Conservation (phyloP, 1,140 invertebrate species). For the Dolichoris vasculosae region DNA sequence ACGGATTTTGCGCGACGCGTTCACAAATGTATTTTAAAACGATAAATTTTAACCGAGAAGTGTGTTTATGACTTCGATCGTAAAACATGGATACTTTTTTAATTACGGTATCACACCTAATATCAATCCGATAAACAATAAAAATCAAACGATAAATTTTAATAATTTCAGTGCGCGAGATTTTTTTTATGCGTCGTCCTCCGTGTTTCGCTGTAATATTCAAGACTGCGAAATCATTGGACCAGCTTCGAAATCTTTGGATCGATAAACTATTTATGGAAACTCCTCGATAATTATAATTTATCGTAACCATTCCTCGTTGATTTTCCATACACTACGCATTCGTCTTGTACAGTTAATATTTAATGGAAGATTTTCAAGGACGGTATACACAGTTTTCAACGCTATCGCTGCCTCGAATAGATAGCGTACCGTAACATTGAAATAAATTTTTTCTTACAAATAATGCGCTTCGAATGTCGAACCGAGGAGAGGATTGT, state of each 20-base stretch:
- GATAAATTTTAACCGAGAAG: background rate
- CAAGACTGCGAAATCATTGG: too few species aligned
- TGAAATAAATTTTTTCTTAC: background rate
- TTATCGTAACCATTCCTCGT: too few species aligned
- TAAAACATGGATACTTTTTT: background rate
- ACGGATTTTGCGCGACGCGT: background rate
- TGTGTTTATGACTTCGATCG: background rate
- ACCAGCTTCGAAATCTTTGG: too few species aligned
- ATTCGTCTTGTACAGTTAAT: background rate
- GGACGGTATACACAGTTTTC: background rate
- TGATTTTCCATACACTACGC: background rate
- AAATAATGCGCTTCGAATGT: slow-evolving; percentile 32
- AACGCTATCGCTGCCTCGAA: background rate
- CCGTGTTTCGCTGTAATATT: too few species aligned
- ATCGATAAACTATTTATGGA: too few species aligned
- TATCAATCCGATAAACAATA: background rate
- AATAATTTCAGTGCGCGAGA: too few species aligned
- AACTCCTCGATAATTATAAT: too few species aligned
- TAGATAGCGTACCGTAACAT: background rate
- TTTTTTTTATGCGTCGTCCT: too few species aligned
- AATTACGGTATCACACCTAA: background rate
- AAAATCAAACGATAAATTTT: background rate
- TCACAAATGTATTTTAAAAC: background rate
- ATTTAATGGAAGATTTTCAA: background rate
- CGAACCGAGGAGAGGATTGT: background rate